Evolutionary conservation across 2,797 vertebrate species (phyloP), one percentile per base, ranked within the genome.

Genomic region (Semaprochilodus insignis): DNA sequence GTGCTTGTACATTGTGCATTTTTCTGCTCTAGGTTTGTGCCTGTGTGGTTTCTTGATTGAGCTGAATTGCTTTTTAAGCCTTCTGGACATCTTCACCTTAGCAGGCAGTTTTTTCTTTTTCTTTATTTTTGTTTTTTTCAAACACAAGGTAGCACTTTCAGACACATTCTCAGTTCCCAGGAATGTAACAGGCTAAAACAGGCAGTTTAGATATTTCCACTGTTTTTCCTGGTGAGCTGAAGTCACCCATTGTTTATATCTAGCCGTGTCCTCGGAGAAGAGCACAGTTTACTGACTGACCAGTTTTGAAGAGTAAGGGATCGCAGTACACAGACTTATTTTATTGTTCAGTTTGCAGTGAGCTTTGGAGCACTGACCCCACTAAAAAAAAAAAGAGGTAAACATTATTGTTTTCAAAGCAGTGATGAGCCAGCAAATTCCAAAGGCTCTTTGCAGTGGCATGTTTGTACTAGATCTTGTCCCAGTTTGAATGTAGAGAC

Each of bases 401-500:
- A 90, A 89, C 81, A 60, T 81, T 77, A 89, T 92, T 88, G 89
- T 87, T 90, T 89, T 70, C 77, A 88, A 89, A 85, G 85, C 36
- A 74, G 85, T 86, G 91, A 93, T 93, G 90, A 93, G 89, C 71
- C 86, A 85, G 91, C 90, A 82, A 87, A 93, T 92, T 93, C 91
- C 89, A 85, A 85, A 92, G 90, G 90, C 85, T 80, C 55, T 80
- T 67, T 85, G 83, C 23, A 60, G 36, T 76, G 81, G 74, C 51
- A 55, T 88, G 62, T 81, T 78, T 82, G 23, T 67, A 77, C 65
- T 76, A 57, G 62, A 76, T 52, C 74, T 54, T 72, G 48, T 75
- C 66, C 51, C 27, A 51, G n/a, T 66, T 31, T 40, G 54, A 36
- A 59, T 52, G 59, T 57, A 72, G 63, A 77, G 65, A 81, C 27